Percentiles rank a stretch among this genome's conserved stretches.
Evolutionary conservation across 2,888 invertebrate genomes (phyloP).

Genomic region (Parapristionchus giblindavisi): DNA sequence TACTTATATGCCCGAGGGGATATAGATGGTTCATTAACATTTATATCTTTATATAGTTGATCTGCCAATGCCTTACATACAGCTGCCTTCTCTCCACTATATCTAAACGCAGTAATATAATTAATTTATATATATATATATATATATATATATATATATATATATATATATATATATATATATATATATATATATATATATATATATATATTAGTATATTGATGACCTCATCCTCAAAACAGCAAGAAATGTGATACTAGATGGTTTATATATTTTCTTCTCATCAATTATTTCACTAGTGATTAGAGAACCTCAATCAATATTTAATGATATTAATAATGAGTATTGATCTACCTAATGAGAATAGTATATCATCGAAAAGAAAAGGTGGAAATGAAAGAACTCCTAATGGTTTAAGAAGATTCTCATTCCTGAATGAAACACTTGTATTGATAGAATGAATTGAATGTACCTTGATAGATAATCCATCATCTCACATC

Average conservation of each 20-base stretch:
- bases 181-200: no score
- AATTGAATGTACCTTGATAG: slow-evolving; percentile 35
- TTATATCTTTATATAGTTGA: background rate
- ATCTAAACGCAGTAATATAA: background rate
- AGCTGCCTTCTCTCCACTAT: slow-evolving; percentile 6
- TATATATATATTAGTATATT: background rate
- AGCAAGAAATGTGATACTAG: slow-evolving; percentile 19
- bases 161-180: no score
- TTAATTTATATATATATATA: background rate
- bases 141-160: background rate
- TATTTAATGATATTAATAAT: slow-evolving; percentile 29
- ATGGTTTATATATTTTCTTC: slow-evolving; percentile 2
- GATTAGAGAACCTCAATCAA: slow-evolving; percentile 1
- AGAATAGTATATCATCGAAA: slow-evolving; percentile 49
- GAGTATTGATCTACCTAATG: slow-evolving; percentile 46
- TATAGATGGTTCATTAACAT: background rate
- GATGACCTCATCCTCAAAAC: slow-evolving; percentile 17
- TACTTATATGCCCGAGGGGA: background rate
- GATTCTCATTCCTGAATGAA: slow-evolving; percentile 39
- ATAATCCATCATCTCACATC: slow-evolving; percentile 55
- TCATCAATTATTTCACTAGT: slow-evolving; percentile 10
- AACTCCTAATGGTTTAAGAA: slow-evolving; percentile 39
- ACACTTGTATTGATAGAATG: background rate
- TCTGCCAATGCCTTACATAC: background rate
- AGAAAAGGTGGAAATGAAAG: slow-evolving; percentile 49